These are phyloP conservation scores for Brachyptera risi DNA, from an alignment of 2,888 invertebrate genomes.

Conservation along the genomic window DNA sequence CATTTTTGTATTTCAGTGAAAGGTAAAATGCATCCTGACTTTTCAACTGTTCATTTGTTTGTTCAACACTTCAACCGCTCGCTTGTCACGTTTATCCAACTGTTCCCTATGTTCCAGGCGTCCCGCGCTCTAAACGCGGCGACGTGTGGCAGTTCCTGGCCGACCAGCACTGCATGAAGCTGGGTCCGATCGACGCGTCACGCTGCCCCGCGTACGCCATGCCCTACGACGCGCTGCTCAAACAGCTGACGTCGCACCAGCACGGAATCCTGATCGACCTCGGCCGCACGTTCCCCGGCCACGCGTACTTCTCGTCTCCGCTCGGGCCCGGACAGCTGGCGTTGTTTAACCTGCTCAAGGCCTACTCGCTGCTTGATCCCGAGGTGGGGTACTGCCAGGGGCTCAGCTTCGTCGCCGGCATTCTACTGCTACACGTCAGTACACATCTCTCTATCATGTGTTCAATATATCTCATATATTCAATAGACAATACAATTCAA, in stretches of 20 bases:
- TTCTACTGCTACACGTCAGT: slow-evolving; percentile 87
- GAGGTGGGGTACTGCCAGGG: slow-evolving; percentile 98
- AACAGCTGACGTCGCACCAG: slow-evolving; percentile 43
- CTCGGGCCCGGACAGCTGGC: slow-evolving; percentile 91
- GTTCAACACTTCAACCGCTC: neutral
- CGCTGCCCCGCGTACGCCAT: slow-evolving; percentile 71
- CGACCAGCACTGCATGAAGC: slow-evolving; percentile 69
- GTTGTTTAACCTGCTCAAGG: slow-evolving; percentile 91
- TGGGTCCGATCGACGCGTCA: slow-evolving; percentile 62
- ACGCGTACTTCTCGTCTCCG: slow-evolving; percentile 88
- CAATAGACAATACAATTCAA: no score
- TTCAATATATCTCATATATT: no score
- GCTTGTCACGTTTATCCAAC: no score
- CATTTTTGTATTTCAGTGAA: no score
- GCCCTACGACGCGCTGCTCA: slow-evolving; percentile 66
- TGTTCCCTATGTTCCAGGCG: no score
- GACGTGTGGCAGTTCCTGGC: slow-evolving; percentile 92
- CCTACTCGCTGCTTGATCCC: slow-evolving; percentile 89
- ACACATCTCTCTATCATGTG: no score
- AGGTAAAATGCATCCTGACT: no score
- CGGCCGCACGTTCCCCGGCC: slow-evolving; percentile 90
- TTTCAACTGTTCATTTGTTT: no score
- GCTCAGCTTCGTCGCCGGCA: slow-evolving; percentile 91
- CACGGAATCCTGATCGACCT: slow-evolving; percentile 95
- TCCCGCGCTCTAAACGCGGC: slow-evolving; percentile 78